Evolutionary conservation across 1,140 invertebrate species (phyloP).

Genomic region (Lucilia sericata): DNA sequence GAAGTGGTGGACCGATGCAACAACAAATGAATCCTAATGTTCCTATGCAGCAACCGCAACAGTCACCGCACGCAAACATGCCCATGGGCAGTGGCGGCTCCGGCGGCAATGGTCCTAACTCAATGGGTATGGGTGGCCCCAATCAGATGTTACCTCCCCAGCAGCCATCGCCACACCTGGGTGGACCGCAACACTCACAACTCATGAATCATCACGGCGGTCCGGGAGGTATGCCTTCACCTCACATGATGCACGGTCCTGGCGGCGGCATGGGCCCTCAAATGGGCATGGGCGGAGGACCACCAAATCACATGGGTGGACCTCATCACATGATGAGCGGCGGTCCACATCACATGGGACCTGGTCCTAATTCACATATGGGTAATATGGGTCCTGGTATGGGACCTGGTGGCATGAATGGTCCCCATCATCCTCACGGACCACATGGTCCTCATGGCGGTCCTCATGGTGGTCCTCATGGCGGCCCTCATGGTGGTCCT

Average conservation of each 20-base stretch:
- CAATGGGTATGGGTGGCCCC: constrained; percentile 59
- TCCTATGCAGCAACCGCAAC: constrained; percentile 63
- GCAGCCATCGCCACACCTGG: constrained; percentile 57
- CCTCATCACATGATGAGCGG: constrained; percentile 49
- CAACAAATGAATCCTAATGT: constrained; percentile 64
- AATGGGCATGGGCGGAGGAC: constrained; percentile 40
- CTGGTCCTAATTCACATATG: constrained; percentile 32
- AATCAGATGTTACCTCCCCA: constrained; percentile 65
- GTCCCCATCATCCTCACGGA: constrained; percentile 25
- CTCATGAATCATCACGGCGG: constrained; percentile 54
- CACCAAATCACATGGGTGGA: constrained; percentile 46
- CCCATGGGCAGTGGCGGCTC: constrained; percentile 57
- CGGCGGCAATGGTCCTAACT: constrained; percentile 54
- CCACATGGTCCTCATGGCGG: too few species aligned
- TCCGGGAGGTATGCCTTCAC: constrained; percentile 28
- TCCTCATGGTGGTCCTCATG: too few species aligned
- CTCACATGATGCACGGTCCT: constrained; percentile 35
- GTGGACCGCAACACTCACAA: constrained; percentile 59
- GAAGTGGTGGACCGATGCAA: constrained; percentile 49
- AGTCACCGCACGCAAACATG: constrained; percentile 53
- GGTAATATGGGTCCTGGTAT: constrained; percentile 20
- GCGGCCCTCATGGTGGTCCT: too few species aligned
- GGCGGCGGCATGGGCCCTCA: constrained; percentile 21
- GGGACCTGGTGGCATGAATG: constrained; percentile 46
- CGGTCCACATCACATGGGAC: constrained; percentile 45